These are phyloP conservation scores for Nesometra sesokonis DNA, from an alignment of 35 echinoderm and acorn worm genomes.

Conservation along the genomic window DNA sequence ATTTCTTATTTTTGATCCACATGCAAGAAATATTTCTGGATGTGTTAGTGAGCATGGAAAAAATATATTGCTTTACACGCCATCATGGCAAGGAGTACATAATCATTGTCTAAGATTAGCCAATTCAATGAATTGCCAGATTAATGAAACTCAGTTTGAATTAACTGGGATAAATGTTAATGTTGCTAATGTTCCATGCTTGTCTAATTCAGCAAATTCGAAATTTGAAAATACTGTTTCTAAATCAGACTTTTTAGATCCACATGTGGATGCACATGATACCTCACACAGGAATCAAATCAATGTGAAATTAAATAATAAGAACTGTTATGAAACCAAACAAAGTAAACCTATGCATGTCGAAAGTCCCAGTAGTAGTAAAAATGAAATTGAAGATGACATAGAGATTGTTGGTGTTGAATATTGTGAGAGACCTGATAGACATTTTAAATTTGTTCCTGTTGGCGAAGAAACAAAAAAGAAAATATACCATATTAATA, in stretches of 20 bases:
- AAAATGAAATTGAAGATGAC: background rate
- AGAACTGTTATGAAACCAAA: no score
- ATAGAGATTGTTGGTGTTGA: background rate
- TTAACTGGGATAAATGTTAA: background rate
- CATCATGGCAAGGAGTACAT: constrained; percentile 14
- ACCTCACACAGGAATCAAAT: no score
- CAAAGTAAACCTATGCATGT: no score
- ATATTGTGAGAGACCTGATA: constrained; percentile 18
- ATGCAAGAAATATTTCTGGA: background rate
- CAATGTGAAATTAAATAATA: no score
- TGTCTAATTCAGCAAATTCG: no score
- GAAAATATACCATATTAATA: no score
- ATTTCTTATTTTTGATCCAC: background rate
- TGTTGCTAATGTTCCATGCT: background rate
- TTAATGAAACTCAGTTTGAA: constrained; percentile 14
- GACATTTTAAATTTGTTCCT: constrained; percentile 24
- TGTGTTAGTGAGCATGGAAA: background rate
- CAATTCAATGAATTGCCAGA: background rate
- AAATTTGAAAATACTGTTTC: no score
- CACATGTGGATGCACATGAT: no score
- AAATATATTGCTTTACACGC: background rate
- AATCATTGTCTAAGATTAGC: constrained; percentile 7
- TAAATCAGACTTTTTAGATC: no score
- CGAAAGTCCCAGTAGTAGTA: background rate
- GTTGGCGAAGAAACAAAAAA: no score